Conservation (phyloP, 37 sponge, comb jelly and placozoan species). For the Petrosia ficiformis region DNA sequence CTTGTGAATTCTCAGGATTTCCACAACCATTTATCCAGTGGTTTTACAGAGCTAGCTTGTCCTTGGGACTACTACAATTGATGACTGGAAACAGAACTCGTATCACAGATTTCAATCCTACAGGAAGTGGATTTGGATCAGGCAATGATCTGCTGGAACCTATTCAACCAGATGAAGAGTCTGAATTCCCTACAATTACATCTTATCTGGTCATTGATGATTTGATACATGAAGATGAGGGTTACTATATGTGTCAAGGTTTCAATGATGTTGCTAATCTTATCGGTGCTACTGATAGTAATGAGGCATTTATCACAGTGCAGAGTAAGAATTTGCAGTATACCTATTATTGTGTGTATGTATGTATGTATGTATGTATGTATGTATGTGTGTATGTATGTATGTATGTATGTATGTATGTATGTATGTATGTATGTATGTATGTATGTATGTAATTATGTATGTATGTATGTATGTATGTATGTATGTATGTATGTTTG, state of each 20-base stretch:
- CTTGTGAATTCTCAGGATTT: neutral
- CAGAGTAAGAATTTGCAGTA: neutral
- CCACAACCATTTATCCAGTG: neutral
- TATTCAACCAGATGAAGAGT: neutral
- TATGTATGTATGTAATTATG: too few species aligned
- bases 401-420: too few species aligned
- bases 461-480: too few species aligned
- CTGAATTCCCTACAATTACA: neutral
- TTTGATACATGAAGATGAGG: neutral
- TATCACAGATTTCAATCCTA: too few species aligned
- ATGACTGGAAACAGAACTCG: neutral
- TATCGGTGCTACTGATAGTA: neutral
- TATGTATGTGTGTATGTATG: too few species aligned
- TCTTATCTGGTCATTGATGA: neutral
- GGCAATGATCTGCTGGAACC: neutral
- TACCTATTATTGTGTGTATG: too few species aligned
- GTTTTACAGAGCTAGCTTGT: neutral
- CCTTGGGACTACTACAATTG: neutral
- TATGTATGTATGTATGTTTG: too few species aligned
- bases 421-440: too few species aligned
- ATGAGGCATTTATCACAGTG: neutral
- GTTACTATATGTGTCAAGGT: neutral
- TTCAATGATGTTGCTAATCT: neutral
- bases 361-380: too few species aligned
- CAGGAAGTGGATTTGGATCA: neutral